Evolutionary conservation across 2,113 vertebrate genomes (phyloP).

Genomic region (Sphaerodactylus townsendi): DNA sequence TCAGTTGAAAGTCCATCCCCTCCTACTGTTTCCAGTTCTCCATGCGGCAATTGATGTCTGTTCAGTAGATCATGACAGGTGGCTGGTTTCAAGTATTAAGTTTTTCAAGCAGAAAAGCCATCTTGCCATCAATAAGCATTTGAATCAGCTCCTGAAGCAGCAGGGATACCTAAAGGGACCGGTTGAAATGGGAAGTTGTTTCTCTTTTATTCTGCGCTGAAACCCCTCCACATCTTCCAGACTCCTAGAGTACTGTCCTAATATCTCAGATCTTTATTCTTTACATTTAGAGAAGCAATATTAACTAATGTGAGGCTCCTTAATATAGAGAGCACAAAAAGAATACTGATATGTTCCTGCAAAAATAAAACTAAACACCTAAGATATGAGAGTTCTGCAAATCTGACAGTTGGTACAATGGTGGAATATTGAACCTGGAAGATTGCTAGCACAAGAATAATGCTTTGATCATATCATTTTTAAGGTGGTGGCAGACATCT

Average conservation of each 20-base stretch:
- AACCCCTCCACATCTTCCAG: not conserved
- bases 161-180: slow-evolving; percentile 42
- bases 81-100: slow-evolving; percentile 38
- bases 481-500: not conserved
- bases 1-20: slow-evolving; percentile 29
- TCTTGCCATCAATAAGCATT: slow-evolving; percentile 40
- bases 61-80: slow-evolving; percentile 49
- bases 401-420: not conserved
- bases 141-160: slow-evolving; percentile 39
- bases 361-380: accelerated
- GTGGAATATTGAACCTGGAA: not conserved
- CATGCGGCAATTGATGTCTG: slow-evolving; percentile 34
- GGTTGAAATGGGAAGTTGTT: slow-evolving; percentile 24
- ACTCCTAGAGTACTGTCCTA: slow-evolving; percentile 29
- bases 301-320: not conserved
- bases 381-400: not conserved
- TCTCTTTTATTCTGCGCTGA: slow-evolving; percentile 21
- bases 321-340: not conserved
- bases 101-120: slow-evolving; percentile 32
- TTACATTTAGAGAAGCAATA: not conserved
- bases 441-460: not conserved
- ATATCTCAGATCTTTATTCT: slow-evolving; percentile 7
- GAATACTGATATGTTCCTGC: not conserved
- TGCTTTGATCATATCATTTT: not conserved
- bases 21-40: slow-evolving; percentile 32